Conservation (phyloP, 2,888 invertebrate genomes). For the Rutpela maculata region DNA sequence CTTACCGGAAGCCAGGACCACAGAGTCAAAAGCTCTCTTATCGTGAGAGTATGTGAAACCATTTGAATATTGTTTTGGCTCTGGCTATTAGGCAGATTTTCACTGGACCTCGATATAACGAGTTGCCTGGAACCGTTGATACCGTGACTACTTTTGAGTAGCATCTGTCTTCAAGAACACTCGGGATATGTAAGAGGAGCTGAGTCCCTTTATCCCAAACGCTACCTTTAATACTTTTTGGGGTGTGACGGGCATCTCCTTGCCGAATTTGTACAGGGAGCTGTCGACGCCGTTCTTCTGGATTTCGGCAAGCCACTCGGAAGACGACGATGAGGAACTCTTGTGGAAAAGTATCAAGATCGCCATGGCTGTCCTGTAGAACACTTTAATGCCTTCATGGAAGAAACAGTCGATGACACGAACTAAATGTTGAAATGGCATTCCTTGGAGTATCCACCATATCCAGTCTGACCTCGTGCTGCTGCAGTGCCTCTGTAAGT, state of each 20-base stretch:
- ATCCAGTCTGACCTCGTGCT: conserved; percentile 92
- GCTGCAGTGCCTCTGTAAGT: conserved; percentile 88
- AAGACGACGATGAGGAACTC: conserved; percentile 80
- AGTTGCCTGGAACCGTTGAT: conserved; percentile 86
- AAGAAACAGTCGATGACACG: conserved; percentile 98
- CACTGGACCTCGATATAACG: conserved; percentile 89
- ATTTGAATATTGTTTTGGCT: conserved; percentile 96
- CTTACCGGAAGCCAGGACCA: conserved; percentile 98
- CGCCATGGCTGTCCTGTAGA: conserved; percentile 94
- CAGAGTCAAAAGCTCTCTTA: conserved; percentile 93
- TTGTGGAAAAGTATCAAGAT: conserved; percentile 95
- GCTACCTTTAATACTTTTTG: conserved; percentile 83
- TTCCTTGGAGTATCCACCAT: conserved; percentile 97
- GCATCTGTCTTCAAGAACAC: conserved; percentile 96
- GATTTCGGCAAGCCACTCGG: conserved; percentile 90
- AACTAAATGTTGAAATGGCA: conserved; percentile 96
- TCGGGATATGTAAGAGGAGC: conserved; percentile 94
- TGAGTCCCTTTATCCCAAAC: conserved; percentile 94
- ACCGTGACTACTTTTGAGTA: conserved; percentile 90
- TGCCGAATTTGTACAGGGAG: conserved; percentile 90
- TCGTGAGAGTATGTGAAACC: conserved; percentile 95
- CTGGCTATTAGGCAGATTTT: conserved; percentile 93
- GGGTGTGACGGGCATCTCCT: conserved; percentile 90
- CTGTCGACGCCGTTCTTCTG: conserved; percentile 90
- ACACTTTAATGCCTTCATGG: conserved; percentile 96